Evolutionary conservation across 2,113 vertebrate species (phyloP).

Genomic region (Planiliza haematocheilus): DNA sequence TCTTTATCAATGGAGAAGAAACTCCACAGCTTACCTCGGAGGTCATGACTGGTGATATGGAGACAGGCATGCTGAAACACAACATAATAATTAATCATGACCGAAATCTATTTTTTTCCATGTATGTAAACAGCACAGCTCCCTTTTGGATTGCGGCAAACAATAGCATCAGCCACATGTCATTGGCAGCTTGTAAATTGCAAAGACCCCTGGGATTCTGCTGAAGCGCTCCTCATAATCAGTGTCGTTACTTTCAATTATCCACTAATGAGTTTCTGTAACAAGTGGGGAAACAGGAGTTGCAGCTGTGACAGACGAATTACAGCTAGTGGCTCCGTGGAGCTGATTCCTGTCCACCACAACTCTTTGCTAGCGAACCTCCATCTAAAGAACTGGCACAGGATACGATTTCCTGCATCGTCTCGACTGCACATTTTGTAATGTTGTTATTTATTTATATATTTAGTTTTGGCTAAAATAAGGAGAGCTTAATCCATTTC

Average conservation of each 20-base stretch:
- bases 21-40: not conserved
- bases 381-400: constrained; percentile 8
- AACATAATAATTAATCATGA: constrained; percentile 41
- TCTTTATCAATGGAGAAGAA: not conserved
- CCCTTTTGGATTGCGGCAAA: constrained; percentile 44
- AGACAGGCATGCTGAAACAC: constrained; percentile 31
- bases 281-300: constrained; percentile 66
- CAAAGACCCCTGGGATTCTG: constrained; percentile 64
- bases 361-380: constrained; percentile 13
- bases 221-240: constrained; percentile 67
- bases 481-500: constrained; percentile 16
- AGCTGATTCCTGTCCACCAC: constrained; percentile 48
- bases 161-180: constrained; percentile 37
- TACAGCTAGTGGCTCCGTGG: constrained; percentile 30
- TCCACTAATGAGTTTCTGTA: constrained; percentile 73
- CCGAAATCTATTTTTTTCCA: constrained; percentile 34
- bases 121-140: constrained; percentile 44
- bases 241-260: constrained; percentile 76
- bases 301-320: constrained; percentile 64
- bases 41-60: not conserved
- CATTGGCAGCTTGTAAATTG: constrained; percentile 63
- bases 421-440: constrained; percentile 24
- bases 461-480: constrained; percentile 2
- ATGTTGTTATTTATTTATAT: constrained; percentile 1
- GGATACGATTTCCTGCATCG: constrained; percentile 38